Conservation (phyloP, 2,888 invertebrate species). For the Pristionchus fissidentatus region DNA sequence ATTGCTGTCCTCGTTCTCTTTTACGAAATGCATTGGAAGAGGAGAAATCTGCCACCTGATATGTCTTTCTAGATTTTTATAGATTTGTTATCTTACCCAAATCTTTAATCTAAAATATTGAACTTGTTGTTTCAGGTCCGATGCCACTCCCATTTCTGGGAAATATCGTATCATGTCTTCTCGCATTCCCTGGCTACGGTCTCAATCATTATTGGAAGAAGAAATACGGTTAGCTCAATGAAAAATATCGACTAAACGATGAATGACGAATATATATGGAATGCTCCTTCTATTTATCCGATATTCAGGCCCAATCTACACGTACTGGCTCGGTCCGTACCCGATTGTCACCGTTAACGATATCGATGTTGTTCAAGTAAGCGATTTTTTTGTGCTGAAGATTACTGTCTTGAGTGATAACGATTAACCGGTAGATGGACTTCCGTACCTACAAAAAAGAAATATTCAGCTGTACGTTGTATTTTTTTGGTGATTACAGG, state of each 20-base stretch:
- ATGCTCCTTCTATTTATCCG: neutral
- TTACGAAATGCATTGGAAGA: constrained; percentile 41
- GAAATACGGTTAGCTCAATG: constrained; percentile 15
- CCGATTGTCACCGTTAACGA: constrained; percentile 28
- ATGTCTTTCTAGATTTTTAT: no score
- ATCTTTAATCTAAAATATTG: neutral
- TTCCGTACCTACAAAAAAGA: neutral
- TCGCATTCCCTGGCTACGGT: neutral
- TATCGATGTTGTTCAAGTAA: neutral
- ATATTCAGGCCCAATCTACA: constrained; percentile 21
- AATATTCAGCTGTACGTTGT: no score
- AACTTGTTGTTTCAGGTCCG: neutral
- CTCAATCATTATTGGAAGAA: neutral
- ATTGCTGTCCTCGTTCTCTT: neutral
- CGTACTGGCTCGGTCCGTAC: constrained; percentile 5
- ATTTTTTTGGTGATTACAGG: no score
- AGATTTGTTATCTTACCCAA: no score
- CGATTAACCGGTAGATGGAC: neutral
- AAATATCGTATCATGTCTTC: neutral
- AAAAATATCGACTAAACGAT: neutral
- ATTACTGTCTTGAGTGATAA: neutral
- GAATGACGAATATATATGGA: neutral
- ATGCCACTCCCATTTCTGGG: constrained; percentile 15
- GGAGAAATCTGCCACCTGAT: constrained; percentile 31
- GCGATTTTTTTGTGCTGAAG: neutral